phyloP scores from a whole-genome alignment of 2,797 vertebrate species.

The Otolemur crassicaudatus region DNA sequence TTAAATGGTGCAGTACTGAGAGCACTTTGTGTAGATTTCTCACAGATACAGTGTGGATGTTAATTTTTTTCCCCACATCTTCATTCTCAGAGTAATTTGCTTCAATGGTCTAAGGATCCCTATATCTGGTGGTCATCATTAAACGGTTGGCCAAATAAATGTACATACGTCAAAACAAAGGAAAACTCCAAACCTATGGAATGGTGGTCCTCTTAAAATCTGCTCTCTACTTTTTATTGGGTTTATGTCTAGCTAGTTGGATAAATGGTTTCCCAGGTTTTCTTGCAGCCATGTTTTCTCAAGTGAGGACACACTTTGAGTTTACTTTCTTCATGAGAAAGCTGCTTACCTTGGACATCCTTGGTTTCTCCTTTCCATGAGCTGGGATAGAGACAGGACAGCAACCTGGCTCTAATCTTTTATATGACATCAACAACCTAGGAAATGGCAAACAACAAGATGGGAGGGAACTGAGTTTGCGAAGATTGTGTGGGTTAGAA shows the following conservation, averaged over 20 bases:
- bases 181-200: background rate
- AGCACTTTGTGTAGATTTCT: background rate
- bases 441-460: background rate
- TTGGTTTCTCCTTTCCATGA: background rate
- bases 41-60: background rate
- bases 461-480: background rate
- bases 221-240: background rate
- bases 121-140: background rate
- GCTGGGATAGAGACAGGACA: background rate
- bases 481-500: background rate
- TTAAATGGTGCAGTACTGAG: background rate
- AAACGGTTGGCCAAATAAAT: background rate
- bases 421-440: background rate
- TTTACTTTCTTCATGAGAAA: background rate
- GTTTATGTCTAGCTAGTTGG: background rate
- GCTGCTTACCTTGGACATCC: background rate
- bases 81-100: background rate
- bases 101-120: background rate
- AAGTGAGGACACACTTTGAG: background rate
- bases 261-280: background rate
- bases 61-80: background rate
- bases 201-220: background rate
- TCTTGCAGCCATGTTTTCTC: background rate
- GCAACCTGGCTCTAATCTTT: background rate
- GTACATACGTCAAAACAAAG: background rate